Percentiles rank a stretch among this genome's conserved stretches.
These are phyloP conservation scores for Amiota minor DNA, from an alignment of 2,888 invertebrate genomes.

Conservation along the genomic window DNA sequence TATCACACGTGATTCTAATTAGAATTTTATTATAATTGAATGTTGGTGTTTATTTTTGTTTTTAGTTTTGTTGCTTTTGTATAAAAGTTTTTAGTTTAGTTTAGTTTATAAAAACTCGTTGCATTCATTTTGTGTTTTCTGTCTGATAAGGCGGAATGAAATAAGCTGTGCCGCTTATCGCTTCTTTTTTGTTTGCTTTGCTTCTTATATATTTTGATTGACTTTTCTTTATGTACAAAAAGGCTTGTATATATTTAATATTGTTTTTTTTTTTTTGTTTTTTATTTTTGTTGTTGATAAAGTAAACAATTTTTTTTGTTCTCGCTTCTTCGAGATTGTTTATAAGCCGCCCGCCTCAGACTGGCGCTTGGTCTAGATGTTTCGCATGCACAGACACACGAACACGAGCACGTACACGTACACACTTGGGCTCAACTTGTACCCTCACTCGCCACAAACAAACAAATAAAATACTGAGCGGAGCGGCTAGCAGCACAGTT, in stretches of 20 bases:
- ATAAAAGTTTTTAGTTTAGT: too few species aligned
- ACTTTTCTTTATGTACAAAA: too few species aligned
- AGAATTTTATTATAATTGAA: not conserved
- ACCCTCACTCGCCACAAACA: too few species aligned
- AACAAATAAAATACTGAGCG: too few species aligned
- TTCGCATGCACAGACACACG: conserved; percentile 21
- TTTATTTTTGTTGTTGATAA: conserved; percentile 47
- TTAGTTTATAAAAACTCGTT: not conserved
- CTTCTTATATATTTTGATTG: too few species aligned
- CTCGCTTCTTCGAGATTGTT: not conserved
- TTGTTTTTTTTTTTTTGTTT: too few species aligned
- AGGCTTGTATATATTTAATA: not conserved
- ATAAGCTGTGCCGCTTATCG: conserved; percentile 4
- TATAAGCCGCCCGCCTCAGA: too few species aligned
- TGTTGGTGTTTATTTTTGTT: not conserved
- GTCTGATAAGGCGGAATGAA: conserved; percentile 5
- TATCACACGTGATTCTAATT: conserved; percentile 36
- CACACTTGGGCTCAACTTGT: too few species aligned
- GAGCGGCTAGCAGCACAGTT: too few species aligned
- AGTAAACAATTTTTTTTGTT: conserved; percentile 19
- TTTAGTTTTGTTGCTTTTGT: not conserved
- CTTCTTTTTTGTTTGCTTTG: not conserved
- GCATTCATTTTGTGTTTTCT: not conserved
- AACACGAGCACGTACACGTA: not conserved
- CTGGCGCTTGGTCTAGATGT: conserved; percentile 18